Evolutionary conservation across 2,113 vertebrate species (phyloP).

Genomic region (Malaclemys terrapin): DNA sequence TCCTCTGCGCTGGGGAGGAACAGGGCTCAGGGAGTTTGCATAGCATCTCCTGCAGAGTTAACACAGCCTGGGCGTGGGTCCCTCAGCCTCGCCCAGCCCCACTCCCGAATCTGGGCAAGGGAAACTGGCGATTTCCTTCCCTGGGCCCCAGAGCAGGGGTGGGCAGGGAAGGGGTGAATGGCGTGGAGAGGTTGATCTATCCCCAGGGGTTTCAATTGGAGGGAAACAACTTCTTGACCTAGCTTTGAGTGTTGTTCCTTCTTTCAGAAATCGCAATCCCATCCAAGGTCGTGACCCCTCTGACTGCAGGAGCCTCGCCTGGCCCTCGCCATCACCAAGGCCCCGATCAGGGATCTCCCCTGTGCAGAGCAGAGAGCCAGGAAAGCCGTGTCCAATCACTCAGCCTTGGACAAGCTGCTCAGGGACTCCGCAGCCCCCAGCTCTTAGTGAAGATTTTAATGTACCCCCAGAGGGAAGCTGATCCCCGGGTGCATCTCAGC

Average conservation of each 20-base stretch:
- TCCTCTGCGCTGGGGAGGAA: background rate
- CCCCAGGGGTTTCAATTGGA: background rate
- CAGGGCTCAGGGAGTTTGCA: background rate
- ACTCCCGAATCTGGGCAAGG: background rate
- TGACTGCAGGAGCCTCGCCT: background rate
- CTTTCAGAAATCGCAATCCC: background rate
- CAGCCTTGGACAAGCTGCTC: fast-evolving
- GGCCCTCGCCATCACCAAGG: background rate
- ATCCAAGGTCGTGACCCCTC: background rate
- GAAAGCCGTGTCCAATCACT: background rate
- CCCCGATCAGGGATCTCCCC: background rate
- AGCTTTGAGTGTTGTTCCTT: background rate
- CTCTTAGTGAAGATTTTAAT: background rate
- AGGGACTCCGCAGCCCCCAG: background rate
- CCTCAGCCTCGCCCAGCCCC: background rate
- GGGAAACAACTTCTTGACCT: background rate
- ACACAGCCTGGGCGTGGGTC: background rate
- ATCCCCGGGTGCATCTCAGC: background rate
- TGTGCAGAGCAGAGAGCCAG: background rate
- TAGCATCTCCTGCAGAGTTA: background rate
- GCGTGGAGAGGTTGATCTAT: background rate
- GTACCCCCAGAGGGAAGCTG: background rate
- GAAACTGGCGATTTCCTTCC: too few relatives aligned
- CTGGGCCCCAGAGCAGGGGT: background rate
- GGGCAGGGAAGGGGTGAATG: background rate